Evolutionary conservation across 2,113 vertebrate genomes (phyloP).

Genomic region (Chrysochloris asiatica): DNA sequence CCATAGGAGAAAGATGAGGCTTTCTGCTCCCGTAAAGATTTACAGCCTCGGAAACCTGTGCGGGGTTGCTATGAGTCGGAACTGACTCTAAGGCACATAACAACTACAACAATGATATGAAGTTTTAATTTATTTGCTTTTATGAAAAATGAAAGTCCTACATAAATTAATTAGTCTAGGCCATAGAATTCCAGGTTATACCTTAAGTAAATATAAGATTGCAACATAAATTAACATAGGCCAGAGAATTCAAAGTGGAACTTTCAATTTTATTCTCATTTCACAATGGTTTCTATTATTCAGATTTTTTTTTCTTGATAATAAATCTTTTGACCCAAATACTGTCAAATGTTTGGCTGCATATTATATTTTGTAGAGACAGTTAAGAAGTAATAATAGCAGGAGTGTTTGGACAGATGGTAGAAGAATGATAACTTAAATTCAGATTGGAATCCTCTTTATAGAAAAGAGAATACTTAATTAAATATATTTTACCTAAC

Average conservation of each 20-base stretch:
- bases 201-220: slow-evolving; percentile 67
- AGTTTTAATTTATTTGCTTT: slow-evolving; percentile 59
- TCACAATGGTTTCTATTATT: neutral
- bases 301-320: neutral
- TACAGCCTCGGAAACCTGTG: too few relatives aligned
- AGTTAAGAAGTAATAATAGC: neutral
- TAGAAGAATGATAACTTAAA: neutral
- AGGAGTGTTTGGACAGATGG: neutral
- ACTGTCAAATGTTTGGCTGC: neutral
- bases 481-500: neutral
- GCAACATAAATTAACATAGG: slow-evolving; percentile 69
- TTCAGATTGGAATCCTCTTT: neutral
- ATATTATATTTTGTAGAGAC: neutral
- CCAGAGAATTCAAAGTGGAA: slow-evolving; percentile 73
- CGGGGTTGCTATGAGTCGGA: too few relatives aligned
- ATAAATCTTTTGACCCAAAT: neutral
- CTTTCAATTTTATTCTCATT: slow-evolving; percentile 17
- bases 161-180: slow-evolving; percentile 52
- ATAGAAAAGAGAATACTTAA: neutral
- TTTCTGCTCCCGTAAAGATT: too few relatives aligned
- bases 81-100: too few relatives aligned
- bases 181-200: slow-evolving; percentile 7
- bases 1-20: too few relatives aligned
- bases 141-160: slow-evolving; percentile 25
- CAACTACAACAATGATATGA: too few relatives aligned